Evolutionary conservation across 2,113 vertebrate species (phyloP).

Genomic region (Chinchilla lanigera): DNA sequence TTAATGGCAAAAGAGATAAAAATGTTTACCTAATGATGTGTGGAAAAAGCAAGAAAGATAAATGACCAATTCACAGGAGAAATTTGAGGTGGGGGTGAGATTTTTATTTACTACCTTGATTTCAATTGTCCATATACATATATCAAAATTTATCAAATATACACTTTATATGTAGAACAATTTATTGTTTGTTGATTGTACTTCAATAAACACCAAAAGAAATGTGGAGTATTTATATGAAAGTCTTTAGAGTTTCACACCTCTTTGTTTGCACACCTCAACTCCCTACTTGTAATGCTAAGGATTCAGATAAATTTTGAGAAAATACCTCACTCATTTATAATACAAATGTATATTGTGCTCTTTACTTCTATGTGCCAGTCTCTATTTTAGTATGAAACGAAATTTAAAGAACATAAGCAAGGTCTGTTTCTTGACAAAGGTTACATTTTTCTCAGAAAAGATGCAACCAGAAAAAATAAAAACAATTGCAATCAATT

Average conservation of each 20-base stretch:
- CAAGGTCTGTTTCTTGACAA: not conserved
- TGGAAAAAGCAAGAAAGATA: not conserved
- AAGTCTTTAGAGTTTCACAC: not conserved
- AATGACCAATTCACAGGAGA: not conserved
- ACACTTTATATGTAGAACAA: no score
- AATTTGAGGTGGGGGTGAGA: rapidly evolving
- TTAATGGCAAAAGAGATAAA: not conserved
- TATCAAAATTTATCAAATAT: not conserved
- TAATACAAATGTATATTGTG: not conserved
- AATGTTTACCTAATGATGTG: not conserved
- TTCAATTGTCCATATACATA: not conserved
- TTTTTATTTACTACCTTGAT: not conserved
- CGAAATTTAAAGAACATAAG: not conserved
- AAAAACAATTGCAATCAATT: not conserved
- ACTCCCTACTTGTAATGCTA: no score
- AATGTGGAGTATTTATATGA: not conserved
- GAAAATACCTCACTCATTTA: not conserved
- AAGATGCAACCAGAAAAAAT: not conserved
- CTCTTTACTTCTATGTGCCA: not conserved
- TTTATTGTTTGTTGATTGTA: not conserved
- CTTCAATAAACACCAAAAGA: not conserved
- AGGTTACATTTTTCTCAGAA: not conserved
- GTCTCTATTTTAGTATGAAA: not conserved
- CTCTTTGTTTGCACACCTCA: not conserved
- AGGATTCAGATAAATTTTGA: no score